These are phyloP conservation scores for Marasmarcha lunaedactyla DNA, from an alignment of 2,888 invertebrate species.

Conservation along the genomic window DNA sequence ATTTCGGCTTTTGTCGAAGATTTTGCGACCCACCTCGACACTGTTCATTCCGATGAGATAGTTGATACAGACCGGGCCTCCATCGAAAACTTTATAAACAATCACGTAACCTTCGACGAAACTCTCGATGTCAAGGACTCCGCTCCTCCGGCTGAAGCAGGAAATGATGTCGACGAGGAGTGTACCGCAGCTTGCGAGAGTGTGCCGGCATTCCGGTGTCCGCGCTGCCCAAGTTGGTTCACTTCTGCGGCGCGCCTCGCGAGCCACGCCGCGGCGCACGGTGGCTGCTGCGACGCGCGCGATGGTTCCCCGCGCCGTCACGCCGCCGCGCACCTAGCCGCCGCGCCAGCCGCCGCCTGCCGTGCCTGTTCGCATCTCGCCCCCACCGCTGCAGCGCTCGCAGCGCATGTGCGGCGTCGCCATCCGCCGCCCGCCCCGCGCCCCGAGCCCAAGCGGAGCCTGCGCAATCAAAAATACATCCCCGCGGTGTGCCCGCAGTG, in stretches of 20 bases:
- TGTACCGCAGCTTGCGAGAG: not conserved
- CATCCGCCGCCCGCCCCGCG: constrained; percentile 10
- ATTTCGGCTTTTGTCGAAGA: constrained; percentile 16
- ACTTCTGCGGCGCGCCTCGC: constrained; percentile 34
- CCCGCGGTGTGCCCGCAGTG: constrained; percentile 59
- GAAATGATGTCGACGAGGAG: not conserved
- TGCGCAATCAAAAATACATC: constrained; percentile 31
- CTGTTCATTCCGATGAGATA: constrained; percentile 20
- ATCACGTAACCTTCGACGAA: constrained; percentile 40
- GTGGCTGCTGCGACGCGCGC: constrained; percentile 34
- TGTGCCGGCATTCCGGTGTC: constrained; percentile 28
- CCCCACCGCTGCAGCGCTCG: constrained; percentile 15
- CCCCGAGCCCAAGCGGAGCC: constrained; percentile 17
- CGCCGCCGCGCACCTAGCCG: constrained; percentile 5
- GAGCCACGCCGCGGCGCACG: constrained; percentile 37
- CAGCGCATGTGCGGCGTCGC: constrained; percentile 23
- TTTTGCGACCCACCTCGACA: constrained; percentile 29
- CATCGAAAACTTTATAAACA: constrained; percentile 30
- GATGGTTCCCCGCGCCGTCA: constrained; percentile 30
- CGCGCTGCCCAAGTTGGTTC: constrained; percentile 36
- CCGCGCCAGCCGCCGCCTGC: constrained; percentile 18
- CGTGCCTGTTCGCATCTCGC: constrained; percentile 29
- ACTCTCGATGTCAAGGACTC: constrained; percentile 24
- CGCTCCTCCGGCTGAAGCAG: constrained; percentile 16
- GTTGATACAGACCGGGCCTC: constrained; percentile 7